Evolutionary conservation across 64 coral and sea anemone genomes (phyloP), one percentile per base, ranked within the genome.

Genomic region (Stichodactyla mertensii): DNA sequence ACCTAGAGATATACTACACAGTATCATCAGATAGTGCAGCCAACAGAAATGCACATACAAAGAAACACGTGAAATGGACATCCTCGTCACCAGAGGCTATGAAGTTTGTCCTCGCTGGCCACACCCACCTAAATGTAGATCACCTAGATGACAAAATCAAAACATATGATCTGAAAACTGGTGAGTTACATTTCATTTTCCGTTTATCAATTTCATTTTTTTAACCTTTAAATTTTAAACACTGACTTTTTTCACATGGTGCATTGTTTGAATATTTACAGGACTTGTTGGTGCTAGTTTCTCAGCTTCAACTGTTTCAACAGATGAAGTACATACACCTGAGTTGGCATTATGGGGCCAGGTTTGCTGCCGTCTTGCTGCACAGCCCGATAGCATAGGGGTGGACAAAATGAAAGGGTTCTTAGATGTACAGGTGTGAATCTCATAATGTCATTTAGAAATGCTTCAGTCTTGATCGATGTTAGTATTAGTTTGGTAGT

Each of bases 1-100:
- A 99, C 55, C 92, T 99, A 61, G 97, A 99, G 55, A 99, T 99
- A 53, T 99, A 99, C 90, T 99, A 99, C 88, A 92, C 96, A 55
- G 91, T 94, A 54, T 95, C 96, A 69, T 87, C 84, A 62, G 94
- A 96, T 36, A 96, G 69, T 61, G 91, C 94, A 88, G 92, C 96
- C 26, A 95, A 88, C 52, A 89, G 90, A 57, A 85, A 86, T 62
- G 66, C 88, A 24, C 86, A 87, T 77, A 16, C 88, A 26, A 99
- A 79, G 64, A 99, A 86, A 64, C 91, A 88, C 51, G 55, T 92
- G 3, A 92, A 86, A 56, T 87, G 92, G 58, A 90, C 83, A 8
- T 77, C 71, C 14, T 87, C 89, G 54, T 93, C 89, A 10, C 78
- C 80, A 19, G 90, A 99, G 55, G 90, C 77, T 7, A 85, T 92